phyloP scores from a whole-genome alignment of 1,140 invertebrate species.

The Drosophila pectinifera region DNA sequence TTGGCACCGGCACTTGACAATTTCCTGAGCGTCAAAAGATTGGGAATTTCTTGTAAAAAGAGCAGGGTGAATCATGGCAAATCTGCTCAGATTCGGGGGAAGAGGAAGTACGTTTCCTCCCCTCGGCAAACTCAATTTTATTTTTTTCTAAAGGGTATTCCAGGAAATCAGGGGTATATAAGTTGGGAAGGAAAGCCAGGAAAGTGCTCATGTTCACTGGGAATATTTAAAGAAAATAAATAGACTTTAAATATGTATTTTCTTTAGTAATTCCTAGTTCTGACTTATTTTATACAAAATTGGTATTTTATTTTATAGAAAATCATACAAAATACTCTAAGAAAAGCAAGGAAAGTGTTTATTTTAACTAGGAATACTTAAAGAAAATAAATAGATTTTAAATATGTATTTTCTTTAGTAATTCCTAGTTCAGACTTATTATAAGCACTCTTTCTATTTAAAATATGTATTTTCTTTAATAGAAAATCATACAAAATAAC shows the following conservation, averaged over 20 bases:
- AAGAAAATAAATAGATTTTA: too few relatives aligned
- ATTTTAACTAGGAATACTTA: background rate
- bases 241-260: too few relatives aligned
- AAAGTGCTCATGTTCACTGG: background rate
- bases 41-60: constrained; percentile 30
- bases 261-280: too few relatives aligned
- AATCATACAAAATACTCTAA: too few relatives aligned
- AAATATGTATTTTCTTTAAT: too few relatives aligned
- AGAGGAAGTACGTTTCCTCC: constrained; percentile 27
- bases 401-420: too few relatives aligned
- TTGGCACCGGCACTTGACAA: constrained; percentile 53
- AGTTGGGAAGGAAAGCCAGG: rapidly evolving
- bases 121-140: constrained; percentile 2
- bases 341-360: background rate
- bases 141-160: constrained; percentile 2
- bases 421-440: too few relatives aligned
- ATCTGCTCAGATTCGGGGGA: constrained; percentile 12
- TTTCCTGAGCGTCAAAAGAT: constrained; percentile 64
- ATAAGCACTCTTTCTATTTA: too few relatives aligned
- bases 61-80: constrained; percentile 20
- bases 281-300: too few relatives aligned
- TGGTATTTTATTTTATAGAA: too few relatives aligned
- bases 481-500: too few relatives aligned
- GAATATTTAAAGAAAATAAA: background rate
- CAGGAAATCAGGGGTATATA: background rate